Base-by-base conservation (phyloP, 2,888 invertebrate genomes). In the Sphinx pinastri region DNA sequence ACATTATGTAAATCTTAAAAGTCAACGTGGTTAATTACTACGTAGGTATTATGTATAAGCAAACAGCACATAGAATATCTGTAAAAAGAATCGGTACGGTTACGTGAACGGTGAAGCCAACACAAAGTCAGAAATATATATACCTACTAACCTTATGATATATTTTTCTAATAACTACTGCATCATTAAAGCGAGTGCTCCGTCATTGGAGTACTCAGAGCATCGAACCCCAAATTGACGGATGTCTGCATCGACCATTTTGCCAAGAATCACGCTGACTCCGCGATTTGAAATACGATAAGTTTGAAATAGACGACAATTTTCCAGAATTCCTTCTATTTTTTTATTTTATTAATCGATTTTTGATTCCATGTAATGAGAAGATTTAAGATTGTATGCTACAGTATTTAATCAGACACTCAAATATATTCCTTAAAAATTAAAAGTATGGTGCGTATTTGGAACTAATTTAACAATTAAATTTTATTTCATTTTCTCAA, bases 231-330 rank as follows among this genome's bases (percentile, higher is more conserved):
- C 77, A 82, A 82, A 83, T 83, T 83, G 77, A 81, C 81, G 77
- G 77, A 72, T 68, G 71, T 72, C 74, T 73, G 66, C 75, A 73
- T 74, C 75, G 71, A 71, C 72, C 70, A 81, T 77, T 78, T 80
- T 72, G 68, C 73, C 79, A 57, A 14, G 49, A 14, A 77, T 82
- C 81, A 81, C 76, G 80, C 79, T 81, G 80, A 83, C 79, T 76
- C 67, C 66, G 73, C 73, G 67, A 77, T 79, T 81, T 76, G 63
- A 76, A 25, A 75, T 75, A 66, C 71, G 72, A 80, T 79, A 82
- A 81, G 72, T 79, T 81, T 76, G 74, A 72, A 71, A 71, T 72
- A 71, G 69, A 76, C 63, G 69, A 76, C 60, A 78, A 78, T 77
- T 78, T 75, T 75, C 19, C 45, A 25, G 19, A 12, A 47, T 63